These are phyloP conservation scores for Myotis planiceps DNA, from an alignment of 2,797 vertebrate genomes.

Conservation along the genomic window DNA sequence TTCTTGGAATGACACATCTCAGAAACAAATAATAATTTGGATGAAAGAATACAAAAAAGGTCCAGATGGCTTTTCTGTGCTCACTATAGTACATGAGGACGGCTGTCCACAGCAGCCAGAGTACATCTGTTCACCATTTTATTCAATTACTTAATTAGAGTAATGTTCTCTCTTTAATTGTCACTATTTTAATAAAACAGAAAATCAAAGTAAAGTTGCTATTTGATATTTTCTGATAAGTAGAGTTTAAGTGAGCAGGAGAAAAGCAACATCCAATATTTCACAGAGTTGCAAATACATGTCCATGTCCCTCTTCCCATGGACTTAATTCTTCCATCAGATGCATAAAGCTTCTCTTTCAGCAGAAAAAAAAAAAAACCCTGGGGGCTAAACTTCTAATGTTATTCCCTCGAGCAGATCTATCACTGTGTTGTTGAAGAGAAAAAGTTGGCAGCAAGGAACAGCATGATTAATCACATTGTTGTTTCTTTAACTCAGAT, in stretches of 20 bases:
- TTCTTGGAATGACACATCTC: constrained; percentile 57
- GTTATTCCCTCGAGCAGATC: not conserved
- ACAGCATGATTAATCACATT: constrained; percentile 1
- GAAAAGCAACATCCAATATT: not conserved
- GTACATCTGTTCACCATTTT: constrained; percentile 75
- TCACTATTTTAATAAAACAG: constrained; percentile 72
- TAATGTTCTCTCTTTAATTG: constrained; percentile 72
- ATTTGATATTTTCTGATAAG: constrained; percentile 43
- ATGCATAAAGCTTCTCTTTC: not conserved
- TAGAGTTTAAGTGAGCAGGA: constrained; percentile 18
- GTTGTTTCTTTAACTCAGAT: constrained; percentile 52
- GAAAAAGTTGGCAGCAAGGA: constrained; percentile 1
- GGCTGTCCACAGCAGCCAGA: constrained; percentile 62
- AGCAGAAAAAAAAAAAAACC: not conserved
- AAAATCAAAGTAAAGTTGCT: constrained; percentile 59
- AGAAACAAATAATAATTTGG: constrained; percentile 62
- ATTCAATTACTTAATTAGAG: constrained; percentile 76
- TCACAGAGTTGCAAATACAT: not conserved
- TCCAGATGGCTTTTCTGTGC: constrained; percentile 73
- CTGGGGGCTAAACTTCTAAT: not conserved
- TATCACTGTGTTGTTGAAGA: not conserved
- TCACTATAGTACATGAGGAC: constrained; percentile 44
- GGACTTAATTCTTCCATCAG: not conserved
- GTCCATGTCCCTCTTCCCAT: not conserved
- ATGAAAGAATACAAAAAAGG: constrained; percentile 52